Percentiles rank a stretch among this genome's conserved stretches.
Conservation (phyloP, 1,140 invertebrate species). For the Musca domestica region DNA sequence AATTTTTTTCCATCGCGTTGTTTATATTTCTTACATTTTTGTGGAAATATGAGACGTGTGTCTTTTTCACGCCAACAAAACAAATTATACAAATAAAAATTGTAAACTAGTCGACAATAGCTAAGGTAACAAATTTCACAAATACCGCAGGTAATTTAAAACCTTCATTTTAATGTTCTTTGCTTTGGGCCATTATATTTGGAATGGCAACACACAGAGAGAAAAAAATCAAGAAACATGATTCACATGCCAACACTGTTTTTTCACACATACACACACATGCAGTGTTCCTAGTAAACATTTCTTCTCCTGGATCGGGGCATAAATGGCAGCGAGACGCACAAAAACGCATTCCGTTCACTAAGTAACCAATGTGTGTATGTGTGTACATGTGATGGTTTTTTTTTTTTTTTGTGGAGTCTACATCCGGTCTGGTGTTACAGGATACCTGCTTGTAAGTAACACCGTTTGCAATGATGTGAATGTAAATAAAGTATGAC, state of each 20-base stretch:
- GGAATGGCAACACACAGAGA: background rate
- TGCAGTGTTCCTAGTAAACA: background rate
- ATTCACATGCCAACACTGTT: background rate
- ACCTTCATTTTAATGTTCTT: conserved; percentile 6
- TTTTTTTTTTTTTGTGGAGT: background rate
- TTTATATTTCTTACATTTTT: too few species aligned
- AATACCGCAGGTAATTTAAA: conserved; percentile 11
- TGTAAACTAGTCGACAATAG: too few species aligned
- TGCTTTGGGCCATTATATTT: conserved; percentile 1
- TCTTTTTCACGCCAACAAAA: too few species aligned
- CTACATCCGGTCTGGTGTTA: background rate
- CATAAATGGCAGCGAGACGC: background rate
- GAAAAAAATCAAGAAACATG: background rate
- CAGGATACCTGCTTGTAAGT: conserved; percentile 11
- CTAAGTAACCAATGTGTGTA: background rate
- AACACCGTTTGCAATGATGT: conserved; percentile 14
- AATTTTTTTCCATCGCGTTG: too few species aligned
- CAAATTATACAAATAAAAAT: too few species aligned
- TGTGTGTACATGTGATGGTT: background rate
- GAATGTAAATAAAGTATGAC: conserved; percentile 21
- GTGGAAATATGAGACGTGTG: too few species aligned
- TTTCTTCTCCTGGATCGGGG: background rate
- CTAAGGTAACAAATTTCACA: background rate
- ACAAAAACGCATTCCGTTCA: background rate
- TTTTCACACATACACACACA: background rate